Evolutionary conservation across 2,888 invertebrate species (phyloP).

Genomic region (Rhingia campestris): DNA sequence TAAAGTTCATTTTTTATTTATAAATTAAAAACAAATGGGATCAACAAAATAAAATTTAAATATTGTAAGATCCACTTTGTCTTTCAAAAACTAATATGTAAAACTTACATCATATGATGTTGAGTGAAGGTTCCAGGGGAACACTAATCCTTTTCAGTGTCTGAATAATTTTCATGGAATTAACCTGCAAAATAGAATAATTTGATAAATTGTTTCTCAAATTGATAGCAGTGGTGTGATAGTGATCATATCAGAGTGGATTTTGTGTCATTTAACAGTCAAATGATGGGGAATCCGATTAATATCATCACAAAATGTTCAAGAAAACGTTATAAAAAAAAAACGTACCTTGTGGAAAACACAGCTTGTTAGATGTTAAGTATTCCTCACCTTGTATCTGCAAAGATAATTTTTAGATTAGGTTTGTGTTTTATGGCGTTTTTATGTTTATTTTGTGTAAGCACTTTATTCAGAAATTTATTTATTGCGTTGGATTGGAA

Average conservation of each 20-base stretch:
- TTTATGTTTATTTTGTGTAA: no score
- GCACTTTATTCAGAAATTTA: conserved; percentile 5
- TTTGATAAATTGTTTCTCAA: background rate
- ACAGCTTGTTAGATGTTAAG: no score
- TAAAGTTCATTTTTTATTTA: background rate
- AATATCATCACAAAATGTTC: conserved; percentile 35
- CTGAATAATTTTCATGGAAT: no score
- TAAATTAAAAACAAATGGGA: background rate
- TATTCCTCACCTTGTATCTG: no score
- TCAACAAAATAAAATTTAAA: background rate
- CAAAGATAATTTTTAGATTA: no score
- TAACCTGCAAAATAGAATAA: background rate
- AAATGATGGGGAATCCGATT: conserved; percentile 57
- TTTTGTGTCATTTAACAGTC: conserved; percentile 22
- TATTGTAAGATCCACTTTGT: background rate
- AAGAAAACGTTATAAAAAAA: background rate
- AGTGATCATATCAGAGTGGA: conserved; percentile 16
- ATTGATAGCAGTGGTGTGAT: background rate
- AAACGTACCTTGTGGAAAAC: background rate
- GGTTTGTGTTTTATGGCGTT: no score
- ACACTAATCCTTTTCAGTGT: no score
- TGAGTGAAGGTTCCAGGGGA: no score
- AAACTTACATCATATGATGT: background rate
- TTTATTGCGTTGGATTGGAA: conserved; percentile 43
- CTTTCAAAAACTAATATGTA: background rate